These are phyloP conservation scores for Tenthredo scrophulariae DNA, from an alignment of 2,888 invertebrate species.

Conservation along the genomic window DNA sequence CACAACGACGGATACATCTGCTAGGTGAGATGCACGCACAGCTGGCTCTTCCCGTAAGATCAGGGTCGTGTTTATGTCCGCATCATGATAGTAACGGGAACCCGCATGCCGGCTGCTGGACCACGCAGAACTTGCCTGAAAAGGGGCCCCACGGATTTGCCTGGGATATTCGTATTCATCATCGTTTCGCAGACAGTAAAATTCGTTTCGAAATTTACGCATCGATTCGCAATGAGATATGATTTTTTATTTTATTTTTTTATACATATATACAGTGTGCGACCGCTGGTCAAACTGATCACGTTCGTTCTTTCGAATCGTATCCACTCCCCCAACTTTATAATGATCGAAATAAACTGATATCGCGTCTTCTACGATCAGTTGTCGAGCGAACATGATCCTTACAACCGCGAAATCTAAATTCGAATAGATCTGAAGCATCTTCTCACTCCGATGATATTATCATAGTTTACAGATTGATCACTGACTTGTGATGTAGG, in stretches of 20 bases:
- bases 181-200: not conserved
- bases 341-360: not conserved
- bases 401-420: not conserved
- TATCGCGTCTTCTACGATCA: not conserved
- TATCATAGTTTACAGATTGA: not conserved
- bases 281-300: not conserved
- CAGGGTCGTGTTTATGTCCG: constrained; percentile 40
- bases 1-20: constrained; percentile 29
- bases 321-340: not conserved
- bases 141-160: not conserved
- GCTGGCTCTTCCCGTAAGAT: constrained; percentile 40
- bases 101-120: constrained; percentile 32
- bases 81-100: constrained; percentile 34
- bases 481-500: not conserved
- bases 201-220: not conserved
- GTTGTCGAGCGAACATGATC: not conserved
- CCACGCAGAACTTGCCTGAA: not conserved
- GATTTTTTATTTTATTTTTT: not conserved
- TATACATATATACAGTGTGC: not conserved
- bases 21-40: constrained; percentile 34
- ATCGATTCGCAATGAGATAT: not conserved
- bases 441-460: not conserved
- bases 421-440: not conserved
- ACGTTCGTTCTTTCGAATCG: not conserved
- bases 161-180: not conserved